Evolutionary conservation across 1,140 invertebrate genomes (phyloP).

Genomic region (Globodera rostochiensis): DNA sequence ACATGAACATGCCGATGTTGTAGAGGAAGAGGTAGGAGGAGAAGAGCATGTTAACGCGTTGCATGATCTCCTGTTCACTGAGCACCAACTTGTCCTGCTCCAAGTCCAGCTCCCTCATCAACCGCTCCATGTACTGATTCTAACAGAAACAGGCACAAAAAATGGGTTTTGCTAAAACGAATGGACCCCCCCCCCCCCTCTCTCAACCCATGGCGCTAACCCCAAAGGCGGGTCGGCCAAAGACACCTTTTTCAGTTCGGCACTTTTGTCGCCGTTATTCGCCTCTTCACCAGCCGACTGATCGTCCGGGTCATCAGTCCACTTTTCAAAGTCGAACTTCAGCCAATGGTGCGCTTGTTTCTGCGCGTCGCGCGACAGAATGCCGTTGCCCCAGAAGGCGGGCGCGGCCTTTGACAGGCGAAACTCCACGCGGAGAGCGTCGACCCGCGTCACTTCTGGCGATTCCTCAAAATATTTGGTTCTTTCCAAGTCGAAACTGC

Average conservation of each 20-base stretch:
- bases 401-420: background rate
- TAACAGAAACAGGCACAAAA: background rate
- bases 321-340: constrained; percentile 32
- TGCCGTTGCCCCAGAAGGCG: constrained; percentile 25
- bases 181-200: background rate
- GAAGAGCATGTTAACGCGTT: constrained; percentile 13
- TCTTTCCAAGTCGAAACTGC: no score
- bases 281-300: constrained; percentile 21
- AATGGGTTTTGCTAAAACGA: no score
- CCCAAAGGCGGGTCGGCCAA: no score
- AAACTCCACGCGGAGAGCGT: constrained; percentile 15
- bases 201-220: no score
- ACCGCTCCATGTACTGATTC: constrained; percentile 14
- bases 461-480: background rate
- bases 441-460: constrained; percentile 3
- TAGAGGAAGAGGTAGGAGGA: constrained; percentile 27
- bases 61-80: background rate
- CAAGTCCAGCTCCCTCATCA: constrained; percentile 15
- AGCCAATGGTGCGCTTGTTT: constrained; percentile 21
- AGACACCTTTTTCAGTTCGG: background rate
- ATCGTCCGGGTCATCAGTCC: constrained; percentile 27
- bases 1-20: constrained; percentile 29
- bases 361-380: constrained; percentile 5
- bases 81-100: constrained; percentile 11
- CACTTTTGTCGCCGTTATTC: constrained; percentile 2